Evolutionary conservation across 1,140 invertebrate species (phyloP).

Genomic region (Listronotus oregonensis): DNA sequence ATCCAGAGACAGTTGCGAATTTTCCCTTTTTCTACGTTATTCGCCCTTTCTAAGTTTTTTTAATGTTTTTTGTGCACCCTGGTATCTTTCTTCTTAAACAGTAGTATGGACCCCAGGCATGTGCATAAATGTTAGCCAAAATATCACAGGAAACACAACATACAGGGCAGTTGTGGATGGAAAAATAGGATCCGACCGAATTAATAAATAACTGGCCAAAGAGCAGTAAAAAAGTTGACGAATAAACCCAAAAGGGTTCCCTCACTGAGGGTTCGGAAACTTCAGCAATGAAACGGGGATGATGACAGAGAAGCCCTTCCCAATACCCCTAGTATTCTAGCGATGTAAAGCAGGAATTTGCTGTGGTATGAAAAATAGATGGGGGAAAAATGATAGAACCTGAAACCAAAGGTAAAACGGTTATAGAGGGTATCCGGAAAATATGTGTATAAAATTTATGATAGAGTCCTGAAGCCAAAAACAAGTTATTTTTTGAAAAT

Average conservation of each 20-base stretch:
- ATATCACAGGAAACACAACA: slow-evolving; percentile 58
- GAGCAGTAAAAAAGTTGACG: slow-evolving; percentile 57
- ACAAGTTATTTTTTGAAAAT: too few relatives aligned
- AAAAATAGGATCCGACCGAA: slow-evolving; percentile 59
- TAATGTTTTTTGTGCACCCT: slow-evolving; percentile 73
- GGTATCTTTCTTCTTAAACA: slow-evolving; percentile 71
- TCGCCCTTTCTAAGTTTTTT: slow-evolving; percentile 76
- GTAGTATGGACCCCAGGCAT: slow-evolving; percentile 91
- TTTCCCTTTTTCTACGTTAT: slow-evolving; percentile 78
- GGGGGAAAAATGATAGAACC: slow-evolving; percentile 59
- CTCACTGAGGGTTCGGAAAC: slow-evolving; percentile 61
- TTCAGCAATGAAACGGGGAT: slow-evolving; percentile 62
- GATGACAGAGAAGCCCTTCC: slow-evolving; percentile 62
- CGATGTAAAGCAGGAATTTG: slow-evolving; percentile 53
- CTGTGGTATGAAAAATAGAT: slow-evolving; percentile 54
- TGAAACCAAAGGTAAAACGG: slow-evolving; percentile 13
- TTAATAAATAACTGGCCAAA: slow-evolving; percentile 59
- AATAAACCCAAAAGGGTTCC: slow-evolving; percentile 63
- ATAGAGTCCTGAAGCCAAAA: too few relatives aligned
- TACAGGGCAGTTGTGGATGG: slow-evolving; percentile 59
- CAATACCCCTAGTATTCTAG: slow-evolving; percentile 61
- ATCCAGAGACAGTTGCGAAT: slow-evolving; percentile 69
- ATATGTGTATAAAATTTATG: too few relatives aligned
- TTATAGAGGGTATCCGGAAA: too few relatives aligned
- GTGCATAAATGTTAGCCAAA: slow-evolving; percentile 60